These are phyloP conservation scores for Fabriciana adippe DNA, from an alignment of 2,888 invertebrate genomes.

Conservation along the genomic window DNA sequence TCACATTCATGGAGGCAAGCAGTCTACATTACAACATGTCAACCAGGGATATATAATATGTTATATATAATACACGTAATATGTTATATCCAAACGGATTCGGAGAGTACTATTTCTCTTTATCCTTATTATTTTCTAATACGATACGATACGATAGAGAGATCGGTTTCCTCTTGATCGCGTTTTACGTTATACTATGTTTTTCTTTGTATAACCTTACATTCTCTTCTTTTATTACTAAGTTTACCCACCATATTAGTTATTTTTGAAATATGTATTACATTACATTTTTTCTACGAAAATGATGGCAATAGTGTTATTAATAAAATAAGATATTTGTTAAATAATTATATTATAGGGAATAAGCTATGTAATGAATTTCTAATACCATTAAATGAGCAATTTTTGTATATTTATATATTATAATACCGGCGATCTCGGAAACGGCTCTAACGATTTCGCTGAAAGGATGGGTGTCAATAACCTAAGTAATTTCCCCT, in stretches of 20 bases:
- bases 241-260: neutral
- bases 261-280: neutral
- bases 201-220: constrained; percentile 18
- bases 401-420: too few relatives aligned
- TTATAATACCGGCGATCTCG: too few relatives aligned
- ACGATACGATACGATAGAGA: constrained; percentile 17
- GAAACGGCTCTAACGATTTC: too few relatives aligned
- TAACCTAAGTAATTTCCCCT: too few relatives aligned
- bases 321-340: neutral
- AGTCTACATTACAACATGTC: neutral
- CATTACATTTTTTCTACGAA: neutral
- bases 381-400: too few relatives aligned
- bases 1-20: too few relatives aligned
- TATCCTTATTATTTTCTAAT: constrained; percentile 25
- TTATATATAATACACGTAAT: constrained; percentile 7
- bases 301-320: neutral
- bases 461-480: too few relatives aligned
- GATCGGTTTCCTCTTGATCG: constrained; percentile 22
- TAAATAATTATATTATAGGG: neutral
- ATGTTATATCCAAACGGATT: constrained; percentile 24
- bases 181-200: constrained; percentile 16
- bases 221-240: neutral
- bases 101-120: constrained; percentile 8
- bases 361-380: too few relatives aligned
- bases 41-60: neutral